Conservation (phyloP, 2,888 invertebrate genomes). For the Brachyptera putata region DNA sequence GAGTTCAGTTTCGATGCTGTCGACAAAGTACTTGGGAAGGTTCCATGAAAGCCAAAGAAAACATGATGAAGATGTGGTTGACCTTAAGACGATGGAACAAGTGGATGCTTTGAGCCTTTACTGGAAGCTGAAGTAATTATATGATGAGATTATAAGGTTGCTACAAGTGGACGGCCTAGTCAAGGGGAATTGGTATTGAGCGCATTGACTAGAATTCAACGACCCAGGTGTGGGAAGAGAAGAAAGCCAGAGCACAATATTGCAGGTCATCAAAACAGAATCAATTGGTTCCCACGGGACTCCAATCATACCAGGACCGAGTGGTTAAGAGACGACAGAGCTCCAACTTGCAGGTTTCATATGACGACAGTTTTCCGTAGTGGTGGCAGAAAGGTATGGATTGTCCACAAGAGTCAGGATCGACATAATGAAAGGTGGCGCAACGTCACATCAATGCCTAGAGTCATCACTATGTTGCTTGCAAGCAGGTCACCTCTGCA, state of each 20-base stretch:
- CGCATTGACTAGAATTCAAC: slow-evolving; percentile 31
- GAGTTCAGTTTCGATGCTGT: slow-evolving; percentile 4
- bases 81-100: slow-evolving; percentile 21
- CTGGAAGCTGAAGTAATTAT: slow-evolving; percentile 36
- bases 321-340: slow-evolving; percentile 8
- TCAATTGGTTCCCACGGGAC: slow-evolving; percentile 3
- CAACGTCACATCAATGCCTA: slow-evolving; percentile 29
- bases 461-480: slow-evolving; percentile 2
- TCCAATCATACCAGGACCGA: not conserved
- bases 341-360: slow-evolving; percentile 25
- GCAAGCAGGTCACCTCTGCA: slow-evolving; percentile 7
- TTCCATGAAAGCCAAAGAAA: slow-evolving; percentile 1
- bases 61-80: slow-evolving; percentile 11
- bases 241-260: not conserved
- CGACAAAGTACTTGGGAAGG: slow-evolving; percentile 14
- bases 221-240: slow-evolving; percentile 25
- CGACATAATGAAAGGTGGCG: slow-evolving; percentile 27
- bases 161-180: slow-evolving; percentile 36
- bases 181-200: slow-evolving; percentile 34
- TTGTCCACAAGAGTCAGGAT: slow-evolving; percentile 35
- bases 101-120: slow-evolving; percentile 32
- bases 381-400: slow-evolving; percentile 32
- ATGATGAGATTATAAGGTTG: slow-evolving; percentile 35
- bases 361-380: slow-evolving; percentile 33
- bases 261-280: not conserved